Percentiles rank a stretch among this genome's conserved stretches.
These are phyloP conservation scores for Rhorus exstirpatorius DNA, from an alignment of 2,888 invertebrate species.

Conservation along the genomic window DNA sequence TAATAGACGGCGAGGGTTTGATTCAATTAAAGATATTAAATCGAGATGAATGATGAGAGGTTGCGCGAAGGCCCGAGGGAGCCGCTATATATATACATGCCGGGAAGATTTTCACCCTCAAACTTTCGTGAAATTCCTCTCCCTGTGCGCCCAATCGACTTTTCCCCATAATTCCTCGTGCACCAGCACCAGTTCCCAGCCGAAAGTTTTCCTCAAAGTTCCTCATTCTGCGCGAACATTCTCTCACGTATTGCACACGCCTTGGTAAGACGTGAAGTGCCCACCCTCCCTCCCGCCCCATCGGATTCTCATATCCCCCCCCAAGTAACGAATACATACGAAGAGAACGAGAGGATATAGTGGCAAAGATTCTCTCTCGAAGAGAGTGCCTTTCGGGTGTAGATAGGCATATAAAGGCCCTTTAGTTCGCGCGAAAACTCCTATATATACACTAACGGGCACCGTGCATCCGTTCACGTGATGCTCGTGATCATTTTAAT, in stretches of 20 bases:
- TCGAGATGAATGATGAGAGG: constrained; percentile 43
- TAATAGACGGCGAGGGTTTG: constrained; percentile 26
- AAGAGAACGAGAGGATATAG: constrained; percentile 15
- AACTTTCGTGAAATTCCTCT: constrained; percentile 54
- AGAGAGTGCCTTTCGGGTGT: neutral
- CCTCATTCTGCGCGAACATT: constrained; percentile 41
- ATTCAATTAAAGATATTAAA: constrained; percentile 68
- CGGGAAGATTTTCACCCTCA: constrained; percentile 38
- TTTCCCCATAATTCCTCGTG: constrained; percentile 24
- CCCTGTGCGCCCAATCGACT: constrained; percentile 18
- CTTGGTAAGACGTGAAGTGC: constrained; percentile 18
- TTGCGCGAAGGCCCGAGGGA: neutral
- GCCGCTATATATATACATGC: too few species aligned
- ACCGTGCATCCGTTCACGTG: constrained; percentile 13
- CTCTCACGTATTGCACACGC: neutral
- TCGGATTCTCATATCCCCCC: too few species aligned
- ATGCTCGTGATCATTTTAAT: constrained; percentile 24
- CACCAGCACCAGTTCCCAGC: constrained; percentile 27
- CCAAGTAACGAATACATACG: constrained; percentile 11
- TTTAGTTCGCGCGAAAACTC: constrained; percentile 23
- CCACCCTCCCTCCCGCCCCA: too few species aligned
- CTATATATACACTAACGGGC: constrained; percentile 23
- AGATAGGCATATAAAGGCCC: neutral
- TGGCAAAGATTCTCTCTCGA: neutral
- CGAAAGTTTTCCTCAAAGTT: constrained; percentile 60